Base-by-base conservation (phyloP, 2,113 vertebrate genomes). In the Conger conger region DNA sequence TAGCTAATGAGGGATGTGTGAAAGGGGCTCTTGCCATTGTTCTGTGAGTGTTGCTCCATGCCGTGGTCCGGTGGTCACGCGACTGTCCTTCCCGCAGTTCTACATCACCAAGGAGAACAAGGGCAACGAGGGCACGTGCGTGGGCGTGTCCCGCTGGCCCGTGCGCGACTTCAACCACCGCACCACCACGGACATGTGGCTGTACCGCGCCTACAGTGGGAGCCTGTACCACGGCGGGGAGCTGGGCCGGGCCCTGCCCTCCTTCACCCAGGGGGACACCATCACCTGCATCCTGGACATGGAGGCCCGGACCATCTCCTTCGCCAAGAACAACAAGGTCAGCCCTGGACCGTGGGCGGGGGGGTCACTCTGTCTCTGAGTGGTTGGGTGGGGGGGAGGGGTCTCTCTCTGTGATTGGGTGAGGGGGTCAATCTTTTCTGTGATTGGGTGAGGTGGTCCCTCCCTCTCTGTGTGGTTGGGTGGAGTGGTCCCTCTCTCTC, bases 101-200 rank as follows among this genome's bases (percentile, higher is more conserved):
- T 86, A 90, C 87, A 94, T 96, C 40, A 93, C 93, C 84, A 96
- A 96, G 90, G 95, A 96, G 90, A 95, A 96, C 89, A 87, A 93
- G 85, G 95, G 95, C 45, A 96, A 96, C 0, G 95, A 96, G 86
- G 95, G 95, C 42, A 96, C 95, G 0, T 96, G 95, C 57, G 88
- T 96, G 2, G 95, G 95, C 0, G 93, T 96, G 53, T 95, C 95
- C 2, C 94, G 95, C 83, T 96, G 95, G 95, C 95, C 95, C 1
- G 91, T 96, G 80, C 91, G 92, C 57, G 95, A 96, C 90, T 95
- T 93, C 90, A 96, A 96, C 92, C 95, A 96, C 86, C 95, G 95
- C 30, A 96, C 95, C 86, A 96, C 95, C 86, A 95, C 94, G 0
- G 95, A 96, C 89, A 96, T 96, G 95, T 96, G 95, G 95, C 91